Evolutionary conservation across 2,113 vertebrate species (phyloP).

Genomic region (Cromileptes altivelis): DNA sequence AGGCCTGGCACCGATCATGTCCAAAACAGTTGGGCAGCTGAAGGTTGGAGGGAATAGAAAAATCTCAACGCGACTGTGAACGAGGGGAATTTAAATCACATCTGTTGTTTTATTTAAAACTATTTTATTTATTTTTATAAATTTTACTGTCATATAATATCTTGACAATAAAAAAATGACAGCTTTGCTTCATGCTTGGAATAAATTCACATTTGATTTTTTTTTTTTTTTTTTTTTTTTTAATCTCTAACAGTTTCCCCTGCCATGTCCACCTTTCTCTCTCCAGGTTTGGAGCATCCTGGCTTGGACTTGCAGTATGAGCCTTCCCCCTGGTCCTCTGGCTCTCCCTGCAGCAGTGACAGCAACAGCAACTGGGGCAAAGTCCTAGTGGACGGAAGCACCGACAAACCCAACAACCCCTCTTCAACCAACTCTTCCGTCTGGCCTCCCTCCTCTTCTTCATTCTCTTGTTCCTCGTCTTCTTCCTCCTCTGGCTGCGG

Average conservation of each 20-base stretch:
- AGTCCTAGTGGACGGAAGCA: constrained; percentile 92
- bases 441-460: constrained; percentile 81
- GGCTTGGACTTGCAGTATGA: constrained; percentile 97
- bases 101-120: not conserved
- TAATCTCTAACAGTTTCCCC: not conserved
- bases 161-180: not conserved
- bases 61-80: not conserved
- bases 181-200: not conserved
- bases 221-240: not conserved
- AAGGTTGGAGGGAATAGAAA: constrained; percentile 24
- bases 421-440: constrained; percentile 75
- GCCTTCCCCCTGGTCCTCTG: constrained; percentile 92
- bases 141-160: not conserved
- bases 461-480: constrained; percentile 80
- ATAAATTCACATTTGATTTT: not conserved
- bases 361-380: constrained; percentile 94
- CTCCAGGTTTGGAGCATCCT: constrained; percentile 92
- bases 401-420: constrained; percentile 86
- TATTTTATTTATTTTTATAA: too few relatives aligned
- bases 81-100: not conserved
- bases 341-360: constrained; percentile 92
- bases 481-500: constrained; percentile 80
- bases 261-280: not conserved
- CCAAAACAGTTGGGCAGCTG: constrained; percentile 44
- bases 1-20: constrained; percentile 54